Conservation (phyloP, 2,113 vertebrate species). For the Gavialis gangeticus region DNA sequence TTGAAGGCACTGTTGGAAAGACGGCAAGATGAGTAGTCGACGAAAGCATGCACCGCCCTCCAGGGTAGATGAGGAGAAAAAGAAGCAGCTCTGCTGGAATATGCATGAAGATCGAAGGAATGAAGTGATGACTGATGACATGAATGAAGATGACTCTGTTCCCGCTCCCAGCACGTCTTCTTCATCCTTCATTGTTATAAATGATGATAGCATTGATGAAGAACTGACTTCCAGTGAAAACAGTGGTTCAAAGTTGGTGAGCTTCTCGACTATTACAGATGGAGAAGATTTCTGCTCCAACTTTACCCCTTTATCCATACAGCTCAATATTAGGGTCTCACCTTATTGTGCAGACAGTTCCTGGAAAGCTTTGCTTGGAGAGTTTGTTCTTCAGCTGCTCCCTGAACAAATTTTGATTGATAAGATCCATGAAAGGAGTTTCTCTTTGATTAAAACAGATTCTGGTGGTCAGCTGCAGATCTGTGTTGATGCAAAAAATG, state of each 20-base stretch:
- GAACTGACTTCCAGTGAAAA: constrained; percentile 27
- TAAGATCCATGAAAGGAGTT: constrained; percentile 72
- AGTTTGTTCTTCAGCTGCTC: constrained; percentile 82
- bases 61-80: constrained; percentile 89
- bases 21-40: constrained; percentile 88
- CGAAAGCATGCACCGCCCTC: constrained; percentile 90
- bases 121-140: constrained; percentile 70
- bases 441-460: constrained; percentile 82
- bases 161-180: constrained; percentile 70
- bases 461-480: constrained; percentile 79
- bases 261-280: constrained; percentile 23
- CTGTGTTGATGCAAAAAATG: constrained; percentile 73
- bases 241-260: constrained; percentile 28
- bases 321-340: constrained; percentile 82
- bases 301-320: constrained; percentile 64
- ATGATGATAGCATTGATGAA: constrained; percentile 63
- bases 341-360: constrained; percentile 54
- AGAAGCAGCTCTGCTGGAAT: constrained; percentile 90
- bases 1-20: neutral
- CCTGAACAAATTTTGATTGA: constrained; percentile 65
- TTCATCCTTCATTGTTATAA: constrained; percentile 32
- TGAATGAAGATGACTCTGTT: constrained; percentile 45
- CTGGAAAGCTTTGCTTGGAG: constrained; percentile 91
- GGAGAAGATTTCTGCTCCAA: constrained; percentile 72
- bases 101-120: constrained; percentile 91